Percentiles rank a stretch among this genome's conserved stretches.
These are phyloP conservation scores for Polypterus senegalus DNA, from an alignment of 2,113 vertebrate species.

Conservation along the genomic window DNA sequence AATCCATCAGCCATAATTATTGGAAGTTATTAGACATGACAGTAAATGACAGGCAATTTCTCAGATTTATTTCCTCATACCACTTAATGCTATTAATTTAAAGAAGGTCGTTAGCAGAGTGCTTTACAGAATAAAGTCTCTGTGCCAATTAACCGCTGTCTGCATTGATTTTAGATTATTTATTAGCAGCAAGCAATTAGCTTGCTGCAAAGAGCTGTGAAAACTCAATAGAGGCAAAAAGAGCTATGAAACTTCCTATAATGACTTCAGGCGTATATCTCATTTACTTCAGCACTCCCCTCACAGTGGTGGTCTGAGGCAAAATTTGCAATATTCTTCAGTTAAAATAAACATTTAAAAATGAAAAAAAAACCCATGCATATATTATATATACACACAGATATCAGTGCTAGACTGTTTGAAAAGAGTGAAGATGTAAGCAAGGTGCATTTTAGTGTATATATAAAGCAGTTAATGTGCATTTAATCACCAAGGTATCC, in stretches of 20 bases:
- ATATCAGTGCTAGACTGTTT: no score
- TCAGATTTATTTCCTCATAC: slow-evolving; percentile 95
- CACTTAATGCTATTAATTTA: slow-evolving; percentile 96
- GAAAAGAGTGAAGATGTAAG: no score
- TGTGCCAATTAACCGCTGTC: slow-evolving; percentile 81
- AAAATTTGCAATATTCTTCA: slow-evolving; percentile 13
- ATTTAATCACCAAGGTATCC: no score
- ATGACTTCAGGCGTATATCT: slow-evolving; percentile 37
- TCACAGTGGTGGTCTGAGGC: slow-evolving; percentile 8
- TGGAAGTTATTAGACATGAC: slow-evolving; percentile 99
- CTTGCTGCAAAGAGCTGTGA: slow-evolving; percentile 56
- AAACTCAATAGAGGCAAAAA: slow-evolving; percentile 57
- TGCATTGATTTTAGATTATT: slow-evolving; percentile 83
- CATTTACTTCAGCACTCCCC: slow-evolving; percentile 16
- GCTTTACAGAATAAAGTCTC: slow-evolving; percentile 86
- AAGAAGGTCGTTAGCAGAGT: slow-evolving; percentile 85
- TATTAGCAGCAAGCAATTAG: slow-evolving; percentile 76
- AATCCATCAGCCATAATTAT: slow-evolving; percentile 99
- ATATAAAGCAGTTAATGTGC: no score
- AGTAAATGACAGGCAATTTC: slow-evolving; percentile 98
- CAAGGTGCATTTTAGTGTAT: no score
- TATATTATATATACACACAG: no score
- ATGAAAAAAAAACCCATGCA: no score
- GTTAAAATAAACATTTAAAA: background rate
- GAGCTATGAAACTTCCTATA: slow-evolving; percentile 53